phyloP scores from a whole-genome alignment of 2,888 invertebrate species.

The Eupithecia pulchellata region DNA sequence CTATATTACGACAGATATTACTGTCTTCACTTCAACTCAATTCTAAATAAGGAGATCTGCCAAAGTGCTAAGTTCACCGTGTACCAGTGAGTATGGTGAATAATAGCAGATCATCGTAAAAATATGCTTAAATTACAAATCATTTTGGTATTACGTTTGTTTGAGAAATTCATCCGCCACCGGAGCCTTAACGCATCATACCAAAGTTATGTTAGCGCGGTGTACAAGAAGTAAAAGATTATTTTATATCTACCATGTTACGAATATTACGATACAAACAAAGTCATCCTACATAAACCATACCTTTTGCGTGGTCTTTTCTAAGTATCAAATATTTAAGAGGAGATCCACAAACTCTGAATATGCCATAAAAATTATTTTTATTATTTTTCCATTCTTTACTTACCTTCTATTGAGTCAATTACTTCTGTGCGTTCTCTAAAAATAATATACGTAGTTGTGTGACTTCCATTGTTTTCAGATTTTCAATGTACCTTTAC shows the following conservation, averaged over 20 bases:
- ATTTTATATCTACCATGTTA: background rate
- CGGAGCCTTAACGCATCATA: too few relatives aligned
- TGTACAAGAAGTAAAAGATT: background rate
- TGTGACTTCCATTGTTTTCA: constrained; percentile 7
- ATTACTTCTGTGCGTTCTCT: background rate
- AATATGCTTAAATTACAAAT: too few relatives aligned
- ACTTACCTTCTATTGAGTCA: background rate
- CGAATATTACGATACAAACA: background rate
- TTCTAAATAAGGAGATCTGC: background rate
- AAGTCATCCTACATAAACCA: background rate
- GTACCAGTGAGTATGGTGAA: background rate
- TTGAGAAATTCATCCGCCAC: too few relatives aligned
- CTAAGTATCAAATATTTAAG: background rate
- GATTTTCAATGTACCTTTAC: background rate
- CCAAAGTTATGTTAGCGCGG: background rate
- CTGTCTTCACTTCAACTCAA: background rate
- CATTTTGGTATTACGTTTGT: too few relatives aligned
- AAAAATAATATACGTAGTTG: background rate
- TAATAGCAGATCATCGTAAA: too few relatives aligned
- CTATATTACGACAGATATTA: too few relatives aligned
- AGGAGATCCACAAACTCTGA: background rate
- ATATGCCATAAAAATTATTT: background rate
- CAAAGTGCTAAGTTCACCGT: background rate
- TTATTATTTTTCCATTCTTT: background rate
- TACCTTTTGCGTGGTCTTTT: background rate